A percentile compares a stretch with the other conserved stretches of the same genome.
Evolutionary conservation across 92 coral and sea anemone genomes (phyloP).

Genomic region (Paragorgia papillata): DNA sequence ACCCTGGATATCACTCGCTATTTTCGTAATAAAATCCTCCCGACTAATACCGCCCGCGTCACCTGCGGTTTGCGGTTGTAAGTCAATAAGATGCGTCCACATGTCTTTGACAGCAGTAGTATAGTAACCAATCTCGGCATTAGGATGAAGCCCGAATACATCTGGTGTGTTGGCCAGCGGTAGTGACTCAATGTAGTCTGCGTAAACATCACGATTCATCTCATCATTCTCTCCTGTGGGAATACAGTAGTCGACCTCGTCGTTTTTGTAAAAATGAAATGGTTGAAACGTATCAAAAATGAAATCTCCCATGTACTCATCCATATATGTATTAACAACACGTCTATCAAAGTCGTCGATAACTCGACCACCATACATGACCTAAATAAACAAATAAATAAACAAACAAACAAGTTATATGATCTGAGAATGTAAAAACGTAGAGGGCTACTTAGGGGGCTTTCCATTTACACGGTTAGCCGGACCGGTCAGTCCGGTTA

Average conservation of each 20-base stretch:
- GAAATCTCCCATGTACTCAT: constrained; percentile 99
- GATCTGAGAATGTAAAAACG: too few relatives aligned
- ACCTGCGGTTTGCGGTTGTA: constrained; percentile 99
- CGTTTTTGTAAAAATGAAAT: constrained; percentile 94
- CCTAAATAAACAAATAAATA: too few relatives aligned
- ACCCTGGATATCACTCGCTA: constrained; percentile 94
- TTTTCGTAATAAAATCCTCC: constrained; percentile 95
- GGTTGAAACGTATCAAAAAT: constrained; percentile 99
- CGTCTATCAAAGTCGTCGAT: constrained; percentile 99
- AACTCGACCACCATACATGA: constrained; percentile 99
- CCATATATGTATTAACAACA: constrained; percentile 98
- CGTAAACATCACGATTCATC: constrained; percentile 83
- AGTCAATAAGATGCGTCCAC: constrained; percentile 97
- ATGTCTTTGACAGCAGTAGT: constrained; percentile 98
- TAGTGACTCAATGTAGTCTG: constrained; percentile 77
- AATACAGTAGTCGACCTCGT: constrained; percentile 64
- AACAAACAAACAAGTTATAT: constrained; percentile 5
- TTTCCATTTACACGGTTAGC: too few relatives aligned
- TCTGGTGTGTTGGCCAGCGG: constrained; percentile 99
- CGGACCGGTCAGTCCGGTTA: too few relatives aligned
- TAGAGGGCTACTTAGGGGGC: too few relatives aligned
- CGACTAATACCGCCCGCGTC: constrained; percentile 97
- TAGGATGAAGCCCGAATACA: constrained; percentile 98
- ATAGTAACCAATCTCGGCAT: constrained; percentile 99
- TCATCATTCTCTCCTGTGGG: constrained; percentile 49